phyloP scores from a whole-genome alignment of 2,797 vertebrate species.

The Etheostoma perlongum region DNA sequence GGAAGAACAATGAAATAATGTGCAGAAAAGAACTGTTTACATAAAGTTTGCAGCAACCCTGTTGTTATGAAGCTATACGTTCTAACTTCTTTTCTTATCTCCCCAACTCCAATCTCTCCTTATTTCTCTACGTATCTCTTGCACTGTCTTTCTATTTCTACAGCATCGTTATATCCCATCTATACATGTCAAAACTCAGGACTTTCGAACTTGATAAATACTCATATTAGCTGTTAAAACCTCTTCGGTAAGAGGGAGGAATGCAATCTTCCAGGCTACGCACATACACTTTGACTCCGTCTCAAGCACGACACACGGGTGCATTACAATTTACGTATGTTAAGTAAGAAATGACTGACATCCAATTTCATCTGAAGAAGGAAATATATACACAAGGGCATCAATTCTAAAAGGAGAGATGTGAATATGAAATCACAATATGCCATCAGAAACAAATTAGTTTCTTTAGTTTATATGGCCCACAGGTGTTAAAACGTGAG shows the following conservation, averaged over 20 bases:
- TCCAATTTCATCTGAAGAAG: conserved; percentile 59
- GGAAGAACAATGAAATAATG: conserved; percentile 66
- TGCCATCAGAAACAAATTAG: conserved; percentile 54
- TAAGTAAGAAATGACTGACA: conserved; percentile 59
- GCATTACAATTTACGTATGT: conserved; percentile 39
- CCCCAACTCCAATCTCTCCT: conserved; percentile 40
- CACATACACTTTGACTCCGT: neutral
- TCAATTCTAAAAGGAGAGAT: conserved; percentile 24
- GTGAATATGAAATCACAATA: conserved; percentile 41
- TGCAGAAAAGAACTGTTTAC: conserved; percentile 83
- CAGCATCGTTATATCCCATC: conserved; percentile 39
- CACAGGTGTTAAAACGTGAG: conserved; percentile 44
- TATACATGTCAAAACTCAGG: conserved; percentile 49
- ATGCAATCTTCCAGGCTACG: conserved; percentile 20
- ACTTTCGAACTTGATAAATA: conserved; percentile 35
- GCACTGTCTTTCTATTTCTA: conserved; percentile 41
- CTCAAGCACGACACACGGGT: conserved; percentile 13
- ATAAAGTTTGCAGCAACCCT: conserved; percentile 70
- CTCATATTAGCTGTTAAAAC: conserved; percentile 18
- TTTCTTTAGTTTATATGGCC: conserved; percentile 49
- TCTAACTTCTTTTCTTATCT: conserved; percentile 38
- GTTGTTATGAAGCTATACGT: conserved; percentile 37
- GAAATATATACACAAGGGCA: conserved; percentile 49
- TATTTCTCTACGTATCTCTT: conserved; percentile 54
- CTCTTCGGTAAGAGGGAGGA: conserved; percentile 18